These are phyloP conservation scores for Spisula solida DNA, from an alignment of 2,888 invertebrate genomes.

Conservation along the genomic window DNA sequence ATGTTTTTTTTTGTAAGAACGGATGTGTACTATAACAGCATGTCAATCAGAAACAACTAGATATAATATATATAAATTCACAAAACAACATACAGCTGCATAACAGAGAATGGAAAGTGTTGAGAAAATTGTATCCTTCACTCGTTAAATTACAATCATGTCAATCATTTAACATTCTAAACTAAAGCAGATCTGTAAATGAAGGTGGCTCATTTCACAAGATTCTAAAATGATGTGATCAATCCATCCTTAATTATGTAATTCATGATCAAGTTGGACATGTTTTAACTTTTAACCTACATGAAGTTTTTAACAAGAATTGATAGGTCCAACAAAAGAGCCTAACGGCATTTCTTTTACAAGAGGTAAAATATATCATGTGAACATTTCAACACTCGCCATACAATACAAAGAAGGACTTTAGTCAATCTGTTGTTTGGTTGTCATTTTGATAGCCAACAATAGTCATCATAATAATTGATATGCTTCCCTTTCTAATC, in stretches of 20 bases:
- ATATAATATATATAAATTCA: not conserved
- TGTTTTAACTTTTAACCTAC: no score
- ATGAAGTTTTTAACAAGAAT: no score
- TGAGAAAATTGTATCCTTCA: not conserved
- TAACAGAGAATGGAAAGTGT: not conserved
- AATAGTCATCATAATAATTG: not conserved
- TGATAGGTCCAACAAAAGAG: no score
- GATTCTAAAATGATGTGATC: no score
- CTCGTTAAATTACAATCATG: no score
- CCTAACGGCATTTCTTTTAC: not conserved
- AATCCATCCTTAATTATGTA: no score
- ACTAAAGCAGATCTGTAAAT: no score
- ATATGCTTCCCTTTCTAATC: not conserved
- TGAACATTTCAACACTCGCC: not conserved
- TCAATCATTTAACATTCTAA: no score
- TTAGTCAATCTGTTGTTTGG: not conserved
- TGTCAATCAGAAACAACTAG: not conserved
- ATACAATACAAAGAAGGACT: not conserved
- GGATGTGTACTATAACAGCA: slow-evolving; percentile 7
- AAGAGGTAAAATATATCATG: not conserved
- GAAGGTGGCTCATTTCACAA: no score
- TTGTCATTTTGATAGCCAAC: no score
- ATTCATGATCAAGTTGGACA: no score
- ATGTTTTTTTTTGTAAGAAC: not conserved
- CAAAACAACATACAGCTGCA: not conserved